Base-by-base conservation (phyloP, 2,113 vertebrate genomes). In the Caretta caretta region DNA sequence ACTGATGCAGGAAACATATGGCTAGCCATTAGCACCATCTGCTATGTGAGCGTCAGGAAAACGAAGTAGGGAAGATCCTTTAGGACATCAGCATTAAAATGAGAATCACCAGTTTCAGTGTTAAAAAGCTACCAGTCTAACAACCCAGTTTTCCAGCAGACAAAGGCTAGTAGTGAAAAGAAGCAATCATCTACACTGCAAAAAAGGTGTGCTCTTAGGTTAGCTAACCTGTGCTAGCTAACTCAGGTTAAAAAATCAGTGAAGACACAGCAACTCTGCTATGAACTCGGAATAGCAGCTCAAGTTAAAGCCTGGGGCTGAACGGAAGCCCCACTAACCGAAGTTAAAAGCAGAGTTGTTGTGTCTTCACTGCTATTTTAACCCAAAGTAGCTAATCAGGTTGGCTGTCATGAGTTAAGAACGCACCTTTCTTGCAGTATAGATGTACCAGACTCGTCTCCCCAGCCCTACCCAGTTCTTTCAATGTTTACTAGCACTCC, bases 41-140 rank as follows among this genome's bases (percentile, higher is more conserved):
- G 87, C 89, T 75, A 6, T 86, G 0, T 0, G 0, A 88, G 29
- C 24, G 27, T 69, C 81, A 50, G 69, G 50, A 79, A 48, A 83
- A 78, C 76, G 54, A 94, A 53, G 57, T 35, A 80, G 42, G 31
- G 57, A 65, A 8, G 46, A 54, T 38, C 57, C 57, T 2, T 4
- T 27, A 86, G 78, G 78, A 59, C 4, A 5, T 80, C 5, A 84
- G 24, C 83, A 88, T 91, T 96, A 91, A 94, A 93, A 83, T 88
- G 51, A 88, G 89, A 51, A 82, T 78, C 51, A 53, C 51, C 27
- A 59, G 35, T 13, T 16, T 49, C 19, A 31, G 35, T 78, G 14
- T n/a, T 87, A 59, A 90, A 91, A 92, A 88, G 29, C 78, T 93
- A 38, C 46, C 80, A 20, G n/a, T 86, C 65, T 90, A 54, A 42